phyloP scores from a whole-genome alignment of 2,797 vertebrate genomes.

The Sebastolobus altivelis region DNA sequence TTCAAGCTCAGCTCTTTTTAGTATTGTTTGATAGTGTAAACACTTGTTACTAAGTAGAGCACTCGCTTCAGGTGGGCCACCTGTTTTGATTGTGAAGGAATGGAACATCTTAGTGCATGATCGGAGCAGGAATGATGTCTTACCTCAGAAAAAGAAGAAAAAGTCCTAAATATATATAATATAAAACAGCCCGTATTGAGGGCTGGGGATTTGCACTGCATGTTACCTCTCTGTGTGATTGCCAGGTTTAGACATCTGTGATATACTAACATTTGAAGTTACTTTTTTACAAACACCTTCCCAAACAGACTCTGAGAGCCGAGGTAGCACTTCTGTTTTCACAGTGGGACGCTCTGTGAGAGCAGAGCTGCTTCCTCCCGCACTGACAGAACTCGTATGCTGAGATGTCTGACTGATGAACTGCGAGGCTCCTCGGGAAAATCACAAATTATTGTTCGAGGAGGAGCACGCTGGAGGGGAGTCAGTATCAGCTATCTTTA shows the following conservation, averaged over 20 bases:
- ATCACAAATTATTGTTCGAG: slow-evolving; percentile 38
- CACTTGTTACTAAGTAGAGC: background rate
- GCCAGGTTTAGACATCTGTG: slow-evolving; percentile 18
- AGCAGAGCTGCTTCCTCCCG: slow-evolving; percentile 24
- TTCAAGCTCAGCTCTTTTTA: background rate
- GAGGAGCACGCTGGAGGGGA: slow-evolving; percentile 29
- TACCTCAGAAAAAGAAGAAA: background rate
- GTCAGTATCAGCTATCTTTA: slow-evolving; percentile 28
- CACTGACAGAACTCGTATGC: slow-evolving; percentile 18
- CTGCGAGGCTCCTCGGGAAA: slow-evolving; percentile 40
- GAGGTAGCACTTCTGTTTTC: slow-evolving; percentile 46
- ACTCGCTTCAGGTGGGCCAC: background rate
- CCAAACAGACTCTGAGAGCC: slow-evolving; percentile 11
- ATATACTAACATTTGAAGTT: slow-evolving; percentile 9
- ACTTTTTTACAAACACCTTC: slow-evolving; percentile 41
- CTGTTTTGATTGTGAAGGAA: background rate
- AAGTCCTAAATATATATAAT: background rate
- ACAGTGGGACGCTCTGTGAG: slow-evolving; percentile 6
- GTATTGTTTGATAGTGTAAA: background rate
- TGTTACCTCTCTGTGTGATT: background rate
- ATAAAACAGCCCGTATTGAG: background rate
- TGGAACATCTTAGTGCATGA: background rate
- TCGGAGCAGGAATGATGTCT: background rate
- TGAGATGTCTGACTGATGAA: slow-evolving; percentile 47
- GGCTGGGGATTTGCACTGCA: background rate